A percentile compares a stretch with the other conserved stretches of the same genome.
Conservation (phyloP, 1,140 invertebrate species). For the Tenebrio molitor region DNA sequence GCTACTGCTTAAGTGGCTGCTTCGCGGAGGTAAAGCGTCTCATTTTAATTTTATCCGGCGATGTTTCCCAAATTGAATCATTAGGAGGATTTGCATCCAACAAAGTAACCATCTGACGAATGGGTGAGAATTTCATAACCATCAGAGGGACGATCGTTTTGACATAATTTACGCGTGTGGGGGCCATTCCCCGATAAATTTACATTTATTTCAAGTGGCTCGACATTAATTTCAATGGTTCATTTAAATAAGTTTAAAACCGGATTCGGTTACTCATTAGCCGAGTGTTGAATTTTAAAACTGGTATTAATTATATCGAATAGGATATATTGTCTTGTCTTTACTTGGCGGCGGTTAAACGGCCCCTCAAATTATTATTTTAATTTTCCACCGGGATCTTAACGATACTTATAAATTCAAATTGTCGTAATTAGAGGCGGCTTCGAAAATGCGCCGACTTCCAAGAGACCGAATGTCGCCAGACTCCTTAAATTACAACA, state of each 20-base stretch:
- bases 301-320: slow-evolving; percentile 53
- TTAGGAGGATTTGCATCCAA: neutral
- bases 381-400: slow-evolving; percentile 35
- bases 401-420: slow-evolving; percentile 44
- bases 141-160: slow-evolving; percentile 3
- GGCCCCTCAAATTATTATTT: slow-evolving; percentile 38
- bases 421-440: slow-evolving; percentile 42
- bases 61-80: neutral
- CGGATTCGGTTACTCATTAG: slow-evolving; percentile 57
- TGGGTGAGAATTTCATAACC: slow-evolving; percentile 15
- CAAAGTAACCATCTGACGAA: neutral
- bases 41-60: neutral
- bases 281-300: slow-evolving; percentile 54
- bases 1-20: neutral
- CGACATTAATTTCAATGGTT: slow-evolving; percentile 53
- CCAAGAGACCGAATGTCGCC: slow-evolving; percentile 1
- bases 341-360: slow-evolving; percentile 13
- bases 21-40: neutral
- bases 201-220: slow-evolving; percentile 44
- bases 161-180: slow-evolving; percentile 19
- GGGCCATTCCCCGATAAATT: slow-evolving; percentile 36
- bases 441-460: slow-evolving; percentile 6
- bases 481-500: neutral
- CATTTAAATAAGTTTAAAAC: slow-evolving; percentile 56
- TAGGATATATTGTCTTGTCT: slow-evolving; percentile 39